Evolutionary conservation across 1,140 invertebrate genomes (phyloP), one percentile per base, ranked within the genome.

Genomic region (Zophobas morio): DNA sequence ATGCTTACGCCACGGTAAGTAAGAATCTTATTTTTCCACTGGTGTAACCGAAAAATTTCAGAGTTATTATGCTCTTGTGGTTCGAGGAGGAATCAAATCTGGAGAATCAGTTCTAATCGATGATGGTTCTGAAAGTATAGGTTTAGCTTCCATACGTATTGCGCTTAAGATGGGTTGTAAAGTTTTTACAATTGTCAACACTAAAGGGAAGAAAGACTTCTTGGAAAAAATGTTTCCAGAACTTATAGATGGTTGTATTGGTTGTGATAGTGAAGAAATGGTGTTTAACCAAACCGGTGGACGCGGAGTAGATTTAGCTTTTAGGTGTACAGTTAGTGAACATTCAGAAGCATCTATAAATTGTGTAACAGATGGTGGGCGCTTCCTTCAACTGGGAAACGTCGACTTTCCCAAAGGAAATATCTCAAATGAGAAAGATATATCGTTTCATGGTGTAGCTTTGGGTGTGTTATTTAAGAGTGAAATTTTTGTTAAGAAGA

Each of bases 351-450:
- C 97, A 1, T 97, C 96, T 71, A 88, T 99, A 3, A 91, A 96
- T 74, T 97, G 97, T 85, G 87, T 99, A 42, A 96, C 95, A 0
- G 88, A 92, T 56, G 95, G 97, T 84, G 98, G 97, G 40, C 91
- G 96, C 42, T 99, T 99, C 89, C 88, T 99, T 35, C 98, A 99
- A 89, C 99, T 99, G 82, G 98, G 98, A 78, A 99, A 99, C 87
- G 96, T 94, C 78, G 98, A 99, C 88, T 87, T 99, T 36, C 96
- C 96, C 2, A 98, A 98, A 82, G 96, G 99, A 85, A 93, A 90
- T 6, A 87, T 92, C 1, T 85, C 99, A 70, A 97, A 97, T 8
- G 99, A 99, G 97, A 90, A 97, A 84, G 99, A 99, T 84, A 96
- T 96, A 1, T 93, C 95, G 8, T 98, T 99, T 91, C 97, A 99